A percentile compares a stretch with the other conserved stretches of the same genome.
These are phyloP conservation scores for Drosophila parvula DNA, from an alignment of 1,140 invertebrate genomes.

Conservation along the genomic window DNA sequence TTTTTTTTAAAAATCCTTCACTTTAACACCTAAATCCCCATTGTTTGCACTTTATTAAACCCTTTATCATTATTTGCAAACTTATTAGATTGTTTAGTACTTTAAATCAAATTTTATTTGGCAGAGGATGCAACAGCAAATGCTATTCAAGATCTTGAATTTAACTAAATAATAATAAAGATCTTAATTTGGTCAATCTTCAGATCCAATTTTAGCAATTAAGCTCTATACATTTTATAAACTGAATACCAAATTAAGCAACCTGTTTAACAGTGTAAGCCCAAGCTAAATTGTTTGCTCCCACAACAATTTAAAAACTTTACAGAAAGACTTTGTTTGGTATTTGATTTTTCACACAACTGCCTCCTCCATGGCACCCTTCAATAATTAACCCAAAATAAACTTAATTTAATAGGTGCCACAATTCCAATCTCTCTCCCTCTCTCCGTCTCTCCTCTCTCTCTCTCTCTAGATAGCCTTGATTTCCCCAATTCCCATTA, in stretches of 20 bases:
- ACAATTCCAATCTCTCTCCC: slow-evolving; percentile 15
- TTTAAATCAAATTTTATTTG: background rate
- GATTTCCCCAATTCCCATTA: slow-evolving; percentile 7
- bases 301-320: background rate
- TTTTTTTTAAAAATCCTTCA: background rate
- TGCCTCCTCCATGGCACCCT: background rate
- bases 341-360: background rate
- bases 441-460: too few relatives aligned
- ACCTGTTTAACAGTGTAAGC: background rate
- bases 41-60: too few relatives aligned
- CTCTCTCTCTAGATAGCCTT: background rate
- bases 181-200: background rate
- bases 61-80: too few relatives aligned
- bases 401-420: slow-evolving; percentile 18
- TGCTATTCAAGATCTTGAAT: too few relatives aligned
- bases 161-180: too few relatives aligned
- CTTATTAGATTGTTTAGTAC: background rate
- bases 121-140: too few relatives aligned
- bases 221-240: too few relatives aligned
- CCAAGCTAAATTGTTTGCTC: background rate
- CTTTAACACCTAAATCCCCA: too few relatives aligned
- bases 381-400: slow-evolving; percentile 14
- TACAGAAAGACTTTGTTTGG: background rate
- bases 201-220: too few relatives aligned
- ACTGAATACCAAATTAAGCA: background rate